These are phyloP conservation scores for Ganaspis brasiliensis DNA, from an alignment of 2,888 invertebrate species.

Conservation along the genomic window DNA sequence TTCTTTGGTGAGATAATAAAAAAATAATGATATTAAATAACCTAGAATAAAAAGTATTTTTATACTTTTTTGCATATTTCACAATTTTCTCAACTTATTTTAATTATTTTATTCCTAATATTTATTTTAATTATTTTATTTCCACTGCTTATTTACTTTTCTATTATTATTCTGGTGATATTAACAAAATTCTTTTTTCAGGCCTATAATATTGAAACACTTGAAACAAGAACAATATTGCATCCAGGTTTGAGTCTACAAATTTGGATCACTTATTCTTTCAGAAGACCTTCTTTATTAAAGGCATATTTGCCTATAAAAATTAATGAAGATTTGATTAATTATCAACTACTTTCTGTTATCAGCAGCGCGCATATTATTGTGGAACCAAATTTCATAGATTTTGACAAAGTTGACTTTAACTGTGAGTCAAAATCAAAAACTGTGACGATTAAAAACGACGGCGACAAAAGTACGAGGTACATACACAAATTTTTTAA, in stretches of 20 bases:
- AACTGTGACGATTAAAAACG: constrained; percentile 76
- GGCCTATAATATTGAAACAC: constrained; percentile 76
- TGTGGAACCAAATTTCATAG: constrained; percentile 72
- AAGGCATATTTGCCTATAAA: constrained; percentile 75
- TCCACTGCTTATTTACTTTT: neutral
- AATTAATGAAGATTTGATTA: constrained; percentile 73
- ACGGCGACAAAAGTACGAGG: constrained; percentile 77
- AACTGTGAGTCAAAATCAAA: constrained; percentile 77
- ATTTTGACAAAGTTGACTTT: constrained; percentile 80
- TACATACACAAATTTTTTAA: too few relatives aligned
- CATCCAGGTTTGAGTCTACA: constrained; percentile 78
- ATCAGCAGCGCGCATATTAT: constrained; percentile 69
- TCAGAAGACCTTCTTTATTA: constrained; percentile 68
- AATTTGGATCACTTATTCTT: constrained; percentile 74
- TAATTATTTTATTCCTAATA: too few relatives aligned
- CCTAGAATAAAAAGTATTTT: too few relatives aligned
- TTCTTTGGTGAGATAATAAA: constrained; percentile 75
- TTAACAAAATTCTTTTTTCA: constrained; percentile 55
- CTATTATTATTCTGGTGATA: constrained; percentile 8
- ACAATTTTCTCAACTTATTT: too few relatives aligned
- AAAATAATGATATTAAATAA: too few relatives aligned
- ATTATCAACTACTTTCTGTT: constrained; percentile 73
- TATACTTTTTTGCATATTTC: too few relatives aligned
- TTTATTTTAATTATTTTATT: too few relatives aligned
- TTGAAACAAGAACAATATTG: constrained; percentile 65